phyloP scores from a whole-genome alignment of 2,888 invertebrate genomes.

The Dicyrtoma fusca region DNA sequence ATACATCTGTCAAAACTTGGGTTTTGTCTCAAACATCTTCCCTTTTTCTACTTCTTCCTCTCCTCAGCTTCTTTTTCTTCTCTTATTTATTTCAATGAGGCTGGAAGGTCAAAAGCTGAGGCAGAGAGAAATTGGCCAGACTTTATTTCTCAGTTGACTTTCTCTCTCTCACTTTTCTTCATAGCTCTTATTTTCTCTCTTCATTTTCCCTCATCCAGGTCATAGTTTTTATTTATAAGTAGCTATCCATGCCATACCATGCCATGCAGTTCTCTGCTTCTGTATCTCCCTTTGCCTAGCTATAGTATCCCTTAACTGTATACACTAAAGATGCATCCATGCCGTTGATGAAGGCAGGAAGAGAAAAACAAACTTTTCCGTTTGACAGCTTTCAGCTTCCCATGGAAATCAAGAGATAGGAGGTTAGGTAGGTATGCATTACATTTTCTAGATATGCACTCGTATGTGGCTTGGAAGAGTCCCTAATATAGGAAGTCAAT shows the following conservation, averaged over 20 bases:
- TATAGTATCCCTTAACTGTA: too few species aligned
- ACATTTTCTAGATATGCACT: too few species aligned
- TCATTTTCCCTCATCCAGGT: too few species aligned
- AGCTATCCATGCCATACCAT: too few species aligned
- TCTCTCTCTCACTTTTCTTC: background rate
- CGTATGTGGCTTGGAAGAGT: too few species aligned
- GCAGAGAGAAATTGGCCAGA: background rate
- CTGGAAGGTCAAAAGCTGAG: background rate
- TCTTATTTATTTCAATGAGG: background rate
- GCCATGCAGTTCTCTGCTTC: background rate
- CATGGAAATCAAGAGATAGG: background rate
- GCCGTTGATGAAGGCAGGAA: background rate
- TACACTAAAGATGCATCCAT: too few species aligned
- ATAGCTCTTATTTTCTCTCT: too few species aligned
- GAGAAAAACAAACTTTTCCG: conserved; percentile 22
- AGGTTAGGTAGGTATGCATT: background rate
- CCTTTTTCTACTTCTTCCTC: background rate
- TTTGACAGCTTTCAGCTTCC: conserved; percentile 13
- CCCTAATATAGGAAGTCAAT: too few species aligned
- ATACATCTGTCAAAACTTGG: conserved; percentile 7
- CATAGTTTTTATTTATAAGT: too few species aligned
- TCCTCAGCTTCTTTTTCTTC: background rate
- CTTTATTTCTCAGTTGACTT: background rate
- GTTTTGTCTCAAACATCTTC: background rate
- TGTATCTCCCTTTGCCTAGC: background rate